Conservation (phyloP, 2,113 vertebrate genomes). For the Serilophus lunatus region DNA sequence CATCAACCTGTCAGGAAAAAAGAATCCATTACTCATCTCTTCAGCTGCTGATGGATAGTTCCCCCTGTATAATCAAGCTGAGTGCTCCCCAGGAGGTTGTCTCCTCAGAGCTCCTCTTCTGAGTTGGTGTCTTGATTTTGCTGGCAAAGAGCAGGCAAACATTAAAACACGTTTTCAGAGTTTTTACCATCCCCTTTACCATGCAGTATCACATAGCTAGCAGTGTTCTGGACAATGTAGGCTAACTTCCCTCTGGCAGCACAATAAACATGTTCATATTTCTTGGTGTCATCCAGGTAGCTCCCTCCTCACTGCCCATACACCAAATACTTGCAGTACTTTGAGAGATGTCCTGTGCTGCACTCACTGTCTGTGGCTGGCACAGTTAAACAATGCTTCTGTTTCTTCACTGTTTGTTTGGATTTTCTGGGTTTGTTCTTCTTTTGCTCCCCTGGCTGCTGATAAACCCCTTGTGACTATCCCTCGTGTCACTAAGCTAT, state of each 20-base stretch:
- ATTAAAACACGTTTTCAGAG: not conserved
- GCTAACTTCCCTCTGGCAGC: not conserved
- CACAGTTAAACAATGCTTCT: not conserved
- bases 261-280: not conserved
- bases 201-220: not conserved
- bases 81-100: not conserved
- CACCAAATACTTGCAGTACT: not conserved
- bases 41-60: not conserved
- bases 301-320: not conserved
- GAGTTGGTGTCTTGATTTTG: not conserved
- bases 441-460: conserved; percentile 11
- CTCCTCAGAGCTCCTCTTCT: not conserved
- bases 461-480: not conserved
- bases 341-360: not conserved
- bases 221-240: not conserved
- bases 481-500: not conserved
- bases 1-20: not conserved
- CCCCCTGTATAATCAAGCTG: not conserved
- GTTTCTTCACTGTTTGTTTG: not conserved
- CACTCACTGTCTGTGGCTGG: not conserved
- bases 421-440: conserved; percentile 4
- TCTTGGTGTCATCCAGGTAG: not conserved
- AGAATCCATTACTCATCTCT: conserved; percentile 20
- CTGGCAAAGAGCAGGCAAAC: not conserved
- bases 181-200: not conserved